Evolutionary conservation across 2,888 invertebrate species (phyloP), one percentile per base, ranked within the genome.

Genomic region (Lissonota sp.): DNA sequence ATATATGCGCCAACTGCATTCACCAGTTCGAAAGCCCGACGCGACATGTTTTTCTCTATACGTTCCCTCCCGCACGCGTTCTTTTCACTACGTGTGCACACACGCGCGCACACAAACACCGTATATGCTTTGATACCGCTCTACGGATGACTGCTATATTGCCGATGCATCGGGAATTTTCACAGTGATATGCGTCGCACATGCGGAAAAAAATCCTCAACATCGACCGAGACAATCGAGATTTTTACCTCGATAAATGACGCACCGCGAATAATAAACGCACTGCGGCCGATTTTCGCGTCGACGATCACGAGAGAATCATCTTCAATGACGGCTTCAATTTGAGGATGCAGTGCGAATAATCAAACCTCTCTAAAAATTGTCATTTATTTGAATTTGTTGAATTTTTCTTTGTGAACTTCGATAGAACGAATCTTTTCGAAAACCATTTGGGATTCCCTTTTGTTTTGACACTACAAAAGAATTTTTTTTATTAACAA

Each of bases 21-120:
- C 77, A 73, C 63, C 62, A 77, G 76, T 80, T 80, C 77, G 80
- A 80, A 80, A 80, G 67, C 77, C 72, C 16, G 77, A 58, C 72
- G 63, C 80, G 80, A 76, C 80, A 76, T 76, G 75, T 76, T 80
- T 71, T 80, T 80, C 75, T 80, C 75, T 80, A n/a, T n/a, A 39
- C 77, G 64, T 80, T 80, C 77, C 66, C 72, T 73, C 67, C 49
- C 69, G 77, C 80, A 63, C 63, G 80, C 58, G 53, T 74, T 51
- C 55, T 64, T 64, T 57, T 46, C 57, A 55, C 49, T 39, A 3
- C 26, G 26, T 26, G 12, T 46, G n/a, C 53, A 55, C 53, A 62
- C 51, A 37, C 8, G 40, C 14, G 39, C 42, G 42, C 53, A 55
- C 14, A 14, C 12, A 53, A 3, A 51, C 39, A 49, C 37, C 40